Conservation (phyloP, 2,797 vertebrate genomes). For the Bufotes viridis region DNA sequence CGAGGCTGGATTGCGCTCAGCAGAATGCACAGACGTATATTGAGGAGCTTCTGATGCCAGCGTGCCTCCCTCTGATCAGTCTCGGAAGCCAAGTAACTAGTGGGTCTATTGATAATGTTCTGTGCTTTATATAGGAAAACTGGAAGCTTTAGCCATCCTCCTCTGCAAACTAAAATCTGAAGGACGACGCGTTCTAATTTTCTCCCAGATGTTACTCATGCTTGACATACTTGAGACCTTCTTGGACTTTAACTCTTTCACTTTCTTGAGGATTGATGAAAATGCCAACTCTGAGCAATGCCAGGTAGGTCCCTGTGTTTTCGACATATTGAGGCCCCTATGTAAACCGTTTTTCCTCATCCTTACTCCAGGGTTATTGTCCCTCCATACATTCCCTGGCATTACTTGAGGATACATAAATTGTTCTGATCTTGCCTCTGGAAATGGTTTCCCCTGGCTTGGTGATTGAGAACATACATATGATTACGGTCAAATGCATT, state of each 20-base stretch:
- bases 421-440: conserved; percentile 72
- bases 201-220: conserved; percentile 89
- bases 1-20: too few relatives aligned
- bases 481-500: neutral
- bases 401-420: conserved; percentile 79
- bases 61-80: neutral
- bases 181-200: conserved; percentile 89
- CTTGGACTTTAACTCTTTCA: conserved; percentile 88
- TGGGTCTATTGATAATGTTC: neutral
- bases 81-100: neutral
- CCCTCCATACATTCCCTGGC: conserved; percentile 70
- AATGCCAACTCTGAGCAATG: conserved; percentile 85
- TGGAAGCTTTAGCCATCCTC: conserved; percentile 91
- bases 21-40: too few relatives aligned
- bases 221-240: conserved; percentile 88
- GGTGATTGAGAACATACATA: conserved; percentile 73
- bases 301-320: conserved; percentile 77
- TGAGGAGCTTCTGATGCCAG: too few relatives aligned
- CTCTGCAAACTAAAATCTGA: conserved; percentile 92
- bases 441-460: conserved; percentile 69
- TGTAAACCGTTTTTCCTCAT: conserved; percentile 69
- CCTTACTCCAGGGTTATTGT: conserved; percentile 77
- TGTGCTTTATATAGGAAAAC: conserved; percentile 80
- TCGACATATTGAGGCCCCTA: neutral
- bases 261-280: conserved; percentile 91